A percentile compares a stretch with the other conserved stretches of the same genome.
Conservation (phyloP, 2,888 invertebrate genomes). For the Caenorhabditis sulstoni region DNA sequence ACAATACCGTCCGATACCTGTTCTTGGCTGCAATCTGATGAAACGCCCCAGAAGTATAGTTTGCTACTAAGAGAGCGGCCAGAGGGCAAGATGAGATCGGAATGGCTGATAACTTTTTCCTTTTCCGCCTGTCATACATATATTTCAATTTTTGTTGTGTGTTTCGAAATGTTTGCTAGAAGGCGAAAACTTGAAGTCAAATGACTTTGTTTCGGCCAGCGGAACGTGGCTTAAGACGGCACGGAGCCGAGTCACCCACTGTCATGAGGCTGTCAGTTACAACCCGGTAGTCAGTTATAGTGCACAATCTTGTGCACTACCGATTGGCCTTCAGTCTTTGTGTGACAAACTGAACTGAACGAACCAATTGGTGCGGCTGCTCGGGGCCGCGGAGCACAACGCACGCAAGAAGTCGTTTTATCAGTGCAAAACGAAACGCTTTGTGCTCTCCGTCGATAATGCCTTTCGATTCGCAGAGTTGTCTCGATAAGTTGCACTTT, state of each 20-base stretch:
- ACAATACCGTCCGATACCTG: not conserved
- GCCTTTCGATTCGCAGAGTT: constrained; percentile 36
- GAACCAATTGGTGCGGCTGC: constrained; percentile 23
- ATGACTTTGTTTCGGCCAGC: constrained; percentile 14
- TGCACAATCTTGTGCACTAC: constrained; percentile 19
- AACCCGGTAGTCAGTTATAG: not conserved
- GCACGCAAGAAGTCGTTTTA: constrained; percentile 18
- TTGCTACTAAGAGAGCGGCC: constrained; percentile 14
- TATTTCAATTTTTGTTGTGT: constrained; percentile 6
- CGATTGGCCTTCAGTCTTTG: constrained; percentile 10
- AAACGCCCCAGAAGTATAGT: constrained; percentile 29
- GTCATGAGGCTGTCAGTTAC: constrained; percentile 20
- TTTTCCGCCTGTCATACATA: constrained; percentile 3
- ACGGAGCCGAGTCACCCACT: constrained; percentile 21
- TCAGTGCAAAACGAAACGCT: constrained; percentile 15
- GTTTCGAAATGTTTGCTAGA: constrained; percentile 19
- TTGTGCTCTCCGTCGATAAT: constrained; percentile 18
- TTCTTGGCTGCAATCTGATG: constrained; percentile 41
- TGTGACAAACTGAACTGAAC: constrained; percentile 26
- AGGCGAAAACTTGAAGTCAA: not conserved
- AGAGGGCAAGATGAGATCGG: constrained; percentile 35
- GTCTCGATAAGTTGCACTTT: constrained; percentile 48
- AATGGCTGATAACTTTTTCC: constrained; percentile 31
- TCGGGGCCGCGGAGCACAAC: not conserved
- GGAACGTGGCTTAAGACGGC: constrained; percentile 17